Conservation (phyloP, 2,113 vertebrate genomes). For the Aphelocoma coerulescens region DNA sequence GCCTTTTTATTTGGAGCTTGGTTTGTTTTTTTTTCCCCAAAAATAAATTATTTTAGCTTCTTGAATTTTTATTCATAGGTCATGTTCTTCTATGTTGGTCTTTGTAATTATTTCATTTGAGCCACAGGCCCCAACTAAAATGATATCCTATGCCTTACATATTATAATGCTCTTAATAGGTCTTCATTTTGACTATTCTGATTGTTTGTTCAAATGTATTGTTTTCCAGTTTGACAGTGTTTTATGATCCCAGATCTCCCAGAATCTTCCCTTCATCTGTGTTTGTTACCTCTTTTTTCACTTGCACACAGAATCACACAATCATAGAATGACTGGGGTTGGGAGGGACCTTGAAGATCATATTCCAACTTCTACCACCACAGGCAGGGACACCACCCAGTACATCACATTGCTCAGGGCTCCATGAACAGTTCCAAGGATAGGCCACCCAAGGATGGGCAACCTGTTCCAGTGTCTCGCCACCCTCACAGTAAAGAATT, state of each 20-base stretch:
- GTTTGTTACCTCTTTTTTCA: not conserved
- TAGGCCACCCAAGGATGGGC: not conserved
- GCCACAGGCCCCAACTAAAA: not conserved
- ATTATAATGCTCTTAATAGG: not conserved
- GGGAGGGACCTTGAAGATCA: not conserved
- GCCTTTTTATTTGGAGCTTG: not conserved
- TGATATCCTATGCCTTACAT: not conserved
- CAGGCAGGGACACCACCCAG: not conserved
- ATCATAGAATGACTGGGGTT: not conserved
- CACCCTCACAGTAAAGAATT: not conserved
- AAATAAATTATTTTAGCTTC: not conserved
- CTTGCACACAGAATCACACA: not conserved
- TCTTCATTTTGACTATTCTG: not conserved
- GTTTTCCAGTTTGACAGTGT: not conserved
- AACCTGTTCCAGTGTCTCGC: not conserved
- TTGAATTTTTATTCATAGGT: not conserved
- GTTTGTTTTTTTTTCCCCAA: not conserved
- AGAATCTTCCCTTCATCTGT: not conserved
- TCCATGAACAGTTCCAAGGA: not conserved
- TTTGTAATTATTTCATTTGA: not conserved
- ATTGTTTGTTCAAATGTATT: not conserved
- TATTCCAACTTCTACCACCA: not conserved
- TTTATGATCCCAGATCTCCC: not conserved
- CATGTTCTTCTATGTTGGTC: not conserved
- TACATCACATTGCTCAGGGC: fast-evolving